Conservation (phyloP, 2,797 vertebrate species). For the Propithecus deckenii region DNA sequence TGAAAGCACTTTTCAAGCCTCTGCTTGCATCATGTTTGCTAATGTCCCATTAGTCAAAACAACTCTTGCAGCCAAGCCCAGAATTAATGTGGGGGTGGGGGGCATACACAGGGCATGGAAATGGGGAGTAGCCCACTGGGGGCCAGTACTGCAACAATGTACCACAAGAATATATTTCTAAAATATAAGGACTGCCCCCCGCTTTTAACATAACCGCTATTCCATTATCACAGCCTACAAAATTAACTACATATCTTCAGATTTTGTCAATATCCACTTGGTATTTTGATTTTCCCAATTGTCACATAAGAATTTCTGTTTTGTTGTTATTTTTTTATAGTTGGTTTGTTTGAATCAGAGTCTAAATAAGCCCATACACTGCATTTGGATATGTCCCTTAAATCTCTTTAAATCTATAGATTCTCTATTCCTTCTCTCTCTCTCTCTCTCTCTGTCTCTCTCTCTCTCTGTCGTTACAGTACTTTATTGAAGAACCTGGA, state of each 20-base stretch:
- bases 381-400: neutral
- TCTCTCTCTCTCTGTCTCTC: too few species aligned
- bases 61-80: neutral
- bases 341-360: neutral
- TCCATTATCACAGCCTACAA: neutral
- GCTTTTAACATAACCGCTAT: neutral
- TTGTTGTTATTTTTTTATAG: neutral
- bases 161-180: neutral
- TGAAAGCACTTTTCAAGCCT: conserved; percentile 28
- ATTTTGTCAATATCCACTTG: neutral
- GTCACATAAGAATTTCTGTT: neutral
- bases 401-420: neutral
- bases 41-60: conserved; percentile 45
- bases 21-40: neutral
- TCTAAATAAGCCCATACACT: neutral
- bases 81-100: neutral
- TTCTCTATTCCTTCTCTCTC: neutral
- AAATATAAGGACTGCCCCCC: neutral
- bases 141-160: neutral
- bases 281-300: neutral
- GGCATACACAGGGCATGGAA: neutral
- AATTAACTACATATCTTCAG: neutral
- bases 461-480: neutral
- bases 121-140: neutral
- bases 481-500: neutral